A percentile compares a stretch with the other conserved stretches of the same genome.
Evolutionary conservation across 1,140 invertebrate species (phyloP).

Genomic region (Sarcophaga peregrina): DNA sequence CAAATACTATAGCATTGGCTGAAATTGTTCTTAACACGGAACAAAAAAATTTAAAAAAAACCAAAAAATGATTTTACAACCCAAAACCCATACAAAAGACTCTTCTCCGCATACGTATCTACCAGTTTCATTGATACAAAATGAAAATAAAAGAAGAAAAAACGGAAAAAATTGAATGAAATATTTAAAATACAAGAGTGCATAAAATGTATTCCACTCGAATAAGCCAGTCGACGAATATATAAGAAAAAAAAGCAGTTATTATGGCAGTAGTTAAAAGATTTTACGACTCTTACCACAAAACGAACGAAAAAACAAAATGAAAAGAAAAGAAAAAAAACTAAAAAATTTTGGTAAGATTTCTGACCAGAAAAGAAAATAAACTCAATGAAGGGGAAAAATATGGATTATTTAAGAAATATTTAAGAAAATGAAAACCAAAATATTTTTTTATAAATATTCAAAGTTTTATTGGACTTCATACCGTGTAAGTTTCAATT

Average conservation of each 20-base stretch:
- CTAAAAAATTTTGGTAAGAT: no score
- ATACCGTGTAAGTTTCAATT: no score
- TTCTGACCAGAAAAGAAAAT: no score
- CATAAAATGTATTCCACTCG: not conserved
- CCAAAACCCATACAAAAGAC: not conserved
- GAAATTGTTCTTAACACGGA: not conserved
- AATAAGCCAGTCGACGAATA: not conserved
- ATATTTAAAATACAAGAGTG: not conserved
- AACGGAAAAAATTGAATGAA: not conserved
- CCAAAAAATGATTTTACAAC: not conserved
- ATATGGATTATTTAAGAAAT: no score
- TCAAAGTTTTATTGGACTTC: no score
- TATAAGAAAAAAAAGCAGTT: not conserved
- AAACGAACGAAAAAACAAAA: not conserved
- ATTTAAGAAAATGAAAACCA: no score
- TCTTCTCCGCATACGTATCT: no score
- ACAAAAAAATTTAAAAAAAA: not conserved
- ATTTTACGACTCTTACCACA: not conserved
- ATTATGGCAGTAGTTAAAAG: slow-evolving; percentile 5
- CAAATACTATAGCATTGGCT: no score
- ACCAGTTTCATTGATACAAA: slow-evolving; percentile 1
- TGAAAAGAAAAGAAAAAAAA: no score
- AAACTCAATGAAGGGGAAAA: no score
- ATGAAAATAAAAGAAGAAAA: not conserved
- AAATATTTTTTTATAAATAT: no score